phyloP scores from a whole-genome alignment of 2,888 invertebrate genomes.

The Sthenelais limicola region DNA sequence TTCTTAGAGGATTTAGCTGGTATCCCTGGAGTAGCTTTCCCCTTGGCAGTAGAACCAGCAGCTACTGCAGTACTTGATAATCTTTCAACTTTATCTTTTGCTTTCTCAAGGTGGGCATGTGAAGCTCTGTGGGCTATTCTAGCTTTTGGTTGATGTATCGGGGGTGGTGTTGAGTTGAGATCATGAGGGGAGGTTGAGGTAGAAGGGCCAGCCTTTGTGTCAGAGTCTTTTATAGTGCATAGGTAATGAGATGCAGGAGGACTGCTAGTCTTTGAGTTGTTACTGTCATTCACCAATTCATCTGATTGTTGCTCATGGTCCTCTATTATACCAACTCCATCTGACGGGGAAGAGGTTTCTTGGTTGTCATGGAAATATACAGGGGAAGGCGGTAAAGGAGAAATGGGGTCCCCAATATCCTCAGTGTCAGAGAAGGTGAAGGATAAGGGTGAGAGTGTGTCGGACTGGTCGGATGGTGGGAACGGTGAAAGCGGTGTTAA shows the following conservation, averaged over 20 bases:
- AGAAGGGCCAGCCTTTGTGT: too few relatives aligned
- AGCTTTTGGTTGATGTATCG: conserved; percentile 4
- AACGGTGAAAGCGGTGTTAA: conserved; percentile 29
- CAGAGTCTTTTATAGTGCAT: background rate
- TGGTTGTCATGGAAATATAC: too few relatives aligned
- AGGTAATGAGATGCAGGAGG: conserved; percentile 1
- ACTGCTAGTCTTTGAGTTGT: too few relatives aligned
- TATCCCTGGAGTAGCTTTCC: conserved; percentile 13
- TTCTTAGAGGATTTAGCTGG: conserved; percentile 13
- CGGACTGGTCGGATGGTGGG: conserved; percentile 20
- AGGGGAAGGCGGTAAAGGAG: conserved; percentile 35
- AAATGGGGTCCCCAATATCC: conserved; percentile 27
- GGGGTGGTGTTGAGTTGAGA: background rate
- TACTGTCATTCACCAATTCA: background rate
- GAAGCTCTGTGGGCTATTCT: background rate
- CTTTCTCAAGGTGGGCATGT: too few relatives aligned
- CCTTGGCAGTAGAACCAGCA: background rate
- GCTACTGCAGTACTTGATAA: background rate
- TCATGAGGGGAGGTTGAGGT: background rate
- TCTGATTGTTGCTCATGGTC: too few relatives aligned
- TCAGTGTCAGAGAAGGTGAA: conserved; percentile 38
- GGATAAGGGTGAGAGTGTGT: conserved; percentile 23
- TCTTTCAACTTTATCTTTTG: too few relatives aligned
- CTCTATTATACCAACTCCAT: background rate
- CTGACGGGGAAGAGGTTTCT: background rate